Conservation (phyloP, 2,113 vertebrate species). For the Corythornis vintsioides region DNA sequence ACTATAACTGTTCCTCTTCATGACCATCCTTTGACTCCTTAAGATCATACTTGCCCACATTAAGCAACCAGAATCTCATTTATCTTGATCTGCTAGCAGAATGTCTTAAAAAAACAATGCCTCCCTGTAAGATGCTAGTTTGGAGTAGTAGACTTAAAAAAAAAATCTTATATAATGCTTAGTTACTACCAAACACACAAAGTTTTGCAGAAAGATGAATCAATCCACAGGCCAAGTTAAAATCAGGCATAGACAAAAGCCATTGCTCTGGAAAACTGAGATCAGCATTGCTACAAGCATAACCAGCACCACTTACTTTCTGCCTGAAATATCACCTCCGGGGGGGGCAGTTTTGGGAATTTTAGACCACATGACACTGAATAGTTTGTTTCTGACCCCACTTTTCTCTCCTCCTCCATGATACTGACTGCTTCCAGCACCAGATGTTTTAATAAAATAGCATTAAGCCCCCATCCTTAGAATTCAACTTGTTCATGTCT, state of each 20-base stretch:
- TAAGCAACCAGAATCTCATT: not conserved
- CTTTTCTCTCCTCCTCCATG: not conserved
- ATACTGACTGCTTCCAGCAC: not conserved
- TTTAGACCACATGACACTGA: fast-evolving
- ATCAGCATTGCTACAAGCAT: not conserved
- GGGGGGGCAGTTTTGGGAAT: not conserved
- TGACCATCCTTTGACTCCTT: not conserved
- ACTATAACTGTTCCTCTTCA: not conserved
- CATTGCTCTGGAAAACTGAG: not conserved
- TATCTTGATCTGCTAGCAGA: not conserved
- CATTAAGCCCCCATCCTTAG: not conserved
- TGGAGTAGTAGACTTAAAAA: not conserved
- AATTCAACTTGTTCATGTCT: not conserved
- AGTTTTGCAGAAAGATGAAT: not conserved
- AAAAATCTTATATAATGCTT: not conserved
- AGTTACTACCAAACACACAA: not conserved
- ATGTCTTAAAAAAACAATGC: not conserved
- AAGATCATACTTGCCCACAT: not conserved
- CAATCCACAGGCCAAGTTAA: not conserved
- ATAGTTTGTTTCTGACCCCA: not conserved
- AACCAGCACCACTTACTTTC: not conserved
- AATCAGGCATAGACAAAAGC: not conserved
- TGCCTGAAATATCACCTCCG: not conserved
- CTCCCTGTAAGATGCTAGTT: not conserved
- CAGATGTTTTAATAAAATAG: not conserved